A percentile compares a stretch with the other conserved stretches of the same genome.
Conservation (phyloP, 2,797 vertebrate species). For the Discoglossus pictus region DNA sequence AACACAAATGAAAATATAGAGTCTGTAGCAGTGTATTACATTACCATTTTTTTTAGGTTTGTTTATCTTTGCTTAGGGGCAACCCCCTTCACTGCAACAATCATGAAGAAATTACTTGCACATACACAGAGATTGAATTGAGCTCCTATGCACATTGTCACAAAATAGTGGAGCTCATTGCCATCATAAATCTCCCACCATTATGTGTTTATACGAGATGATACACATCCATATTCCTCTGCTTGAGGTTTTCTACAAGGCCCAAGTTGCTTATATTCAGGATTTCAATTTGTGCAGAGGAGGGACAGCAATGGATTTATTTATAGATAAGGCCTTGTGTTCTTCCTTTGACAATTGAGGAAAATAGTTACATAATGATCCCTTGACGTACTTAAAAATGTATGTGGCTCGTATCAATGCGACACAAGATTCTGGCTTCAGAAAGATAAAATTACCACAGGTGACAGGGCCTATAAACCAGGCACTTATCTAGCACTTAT, state of each 20-base stretch:
- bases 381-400: not conserved
- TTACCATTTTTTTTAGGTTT: slow-evolving; percentile 26
- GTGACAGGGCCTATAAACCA: too few species aligned
- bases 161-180: slow-evolving; percentile 35
- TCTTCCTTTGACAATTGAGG: slow-evolving; percentile 10
- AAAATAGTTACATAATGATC: slow-evolving; percentile 23
- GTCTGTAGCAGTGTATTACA: slow-evolving; percentile 22
- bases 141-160: slow-evolving; percentile 40
- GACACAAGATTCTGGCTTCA: too few species aligned
- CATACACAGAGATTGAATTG: slow-evolving; percentile 41
- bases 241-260: slow-evolving; percentile 36
- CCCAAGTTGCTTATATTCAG: slow-evolving; percentile 44
- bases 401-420: too few species aligned
- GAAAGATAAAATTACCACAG: too few species aligned
- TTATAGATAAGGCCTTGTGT: slow-evolving; percentile 30
- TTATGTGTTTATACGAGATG: slow-evolving; percentile 44
- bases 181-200: slow-evolving; percentile 41
- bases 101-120: slow-evolving; percentile 46
- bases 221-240: slow-evolving; percentile 39
- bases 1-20: slow-evolving; percentile 2
- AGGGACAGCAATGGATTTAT: slow-evolving; percentile 32
- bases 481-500: too few species aligned
- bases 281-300: slow-evolving; percentile 36
- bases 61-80: slow-evolving; percentile 47
- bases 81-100: slow-evolving; percentile 44